Percentiles rank a stretch among this genome's conserved stretches.
These are phyloP conservation scores for rabbit (Oryctolagus cuniculus) DNA, from an alignment of 2,113 vertebrate species.

Conservation along the genomic window mOryCun1.1 NC_091448.1:17579001-17579500, in stretches of 20 bases:
- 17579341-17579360: not conserved
- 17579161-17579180: not conserved
- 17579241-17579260: constrained; percentile 85
- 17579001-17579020: too few relatives aligned
- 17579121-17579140: not conserved
- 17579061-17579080: too few relatives aligned
- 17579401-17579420: constrained; percentile 31
- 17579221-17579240: constrained; percentile 42
- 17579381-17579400: not conserved
- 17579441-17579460: constrained; percentile 34
- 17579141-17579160: constrained; percentile 53
- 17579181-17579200: not conserved
- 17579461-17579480: constrained; percentile 58
- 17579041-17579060: too few relatives aligned
- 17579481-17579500: constrained; percentile 74
- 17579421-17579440: not conserved
- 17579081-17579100: not conserved
- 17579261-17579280: constrained; percentile 76
- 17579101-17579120: constrained; percentile 54
- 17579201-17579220: constrained; percentile 16
- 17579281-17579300: not conserved
- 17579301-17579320: constrained; percentile 13
- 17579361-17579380: constrained; percentile 34
- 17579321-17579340: constrained; percentile 47
- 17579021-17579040: too few relatives aligned